Conservation (phyloP, 1,140 invertebrate genomes). For the Leptinotarsa texana region DNA sequence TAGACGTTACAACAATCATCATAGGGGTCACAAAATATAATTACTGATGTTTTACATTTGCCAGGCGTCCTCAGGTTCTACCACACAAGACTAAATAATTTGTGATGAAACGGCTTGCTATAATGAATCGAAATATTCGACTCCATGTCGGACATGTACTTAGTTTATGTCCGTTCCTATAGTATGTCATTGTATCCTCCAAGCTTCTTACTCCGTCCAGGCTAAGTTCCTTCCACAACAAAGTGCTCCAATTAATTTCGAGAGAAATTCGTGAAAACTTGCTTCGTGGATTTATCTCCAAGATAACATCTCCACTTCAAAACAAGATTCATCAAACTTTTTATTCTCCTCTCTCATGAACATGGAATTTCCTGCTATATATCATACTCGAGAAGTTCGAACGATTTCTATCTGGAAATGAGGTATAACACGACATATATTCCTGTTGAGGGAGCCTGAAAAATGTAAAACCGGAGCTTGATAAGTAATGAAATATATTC, state of each 20-base stretch:
- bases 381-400: constrained; percentile 3
- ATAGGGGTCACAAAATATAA: too few relatives aligned
- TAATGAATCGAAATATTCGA: too few relatives aligned
- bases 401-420: neutral
- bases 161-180: too few relatives aligned
- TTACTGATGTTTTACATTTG: too few relatives aligned
- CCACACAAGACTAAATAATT: too few relatives aligned
- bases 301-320: constrained; percentile 1
- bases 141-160: too few relatives aligned
- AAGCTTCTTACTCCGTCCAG: too few relatives aligned
- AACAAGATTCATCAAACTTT: constrained; percentile 4
- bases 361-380: neutral
- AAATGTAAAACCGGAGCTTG: neutral
- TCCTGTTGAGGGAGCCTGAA: neutral
- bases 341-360: constrained; percentile 2
- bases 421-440: constrained; percentile 6
- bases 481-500: constrained; percentile 3
- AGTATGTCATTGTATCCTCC: too few relatives aligned
- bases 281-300: neutral
- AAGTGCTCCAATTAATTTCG: neutral
- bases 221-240: neutral
- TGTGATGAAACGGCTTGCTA: too few relatives aligned
- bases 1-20: too few relatives aligned
- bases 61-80: too few relatives aligned
- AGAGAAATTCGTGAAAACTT: neutral